Evolutionary conservation across 1,140 invertebrate genomes (phyloP).

Genomic region (Palaemon carinicauda): DNA sequence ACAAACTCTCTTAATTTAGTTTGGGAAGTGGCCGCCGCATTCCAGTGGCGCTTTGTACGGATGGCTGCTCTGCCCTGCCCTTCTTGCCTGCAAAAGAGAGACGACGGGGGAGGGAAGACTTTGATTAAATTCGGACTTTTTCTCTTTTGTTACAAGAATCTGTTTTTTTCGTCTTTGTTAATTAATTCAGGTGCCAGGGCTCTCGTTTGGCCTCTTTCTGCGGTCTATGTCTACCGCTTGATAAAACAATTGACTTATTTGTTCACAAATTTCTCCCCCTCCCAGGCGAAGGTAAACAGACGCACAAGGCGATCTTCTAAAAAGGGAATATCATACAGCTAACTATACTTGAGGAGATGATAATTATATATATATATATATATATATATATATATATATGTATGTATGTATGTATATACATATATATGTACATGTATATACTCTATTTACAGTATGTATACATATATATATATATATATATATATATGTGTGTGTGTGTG

Average conservation of each 20-base stretch:
- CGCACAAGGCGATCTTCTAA: no score
- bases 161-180: not conserved
- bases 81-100: not conserved
- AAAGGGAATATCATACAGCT: not conserved
- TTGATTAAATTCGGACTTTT: slow-evolving; percentile 47
- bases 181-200: not conserved
- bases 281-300: no score
- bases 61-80: not conserved
- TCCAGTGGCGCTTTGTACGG: no score
- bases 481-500: not conserved
- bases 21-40: no score
- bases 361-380: not conserved
- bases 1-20: no score
- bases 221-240: not conserved
- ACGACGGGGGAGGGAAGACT: not conserved
- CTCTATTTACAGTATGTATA: not conserved
- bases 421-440: not conserved
- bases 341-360: not conserved
- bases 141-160: slow-evolving; percentile 2
- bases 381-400: not conserved
- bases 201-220: slow-evolving; percentile 1
- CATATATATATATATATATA: not conserved
- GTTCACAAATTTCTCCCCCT: no score
- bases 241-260: no score
- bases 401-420: not conserved